Evolutionary conservation across 2,113 vertebrate genomes (phyloP).

Genomic region (Coptodon bakossiorum): DNA sequence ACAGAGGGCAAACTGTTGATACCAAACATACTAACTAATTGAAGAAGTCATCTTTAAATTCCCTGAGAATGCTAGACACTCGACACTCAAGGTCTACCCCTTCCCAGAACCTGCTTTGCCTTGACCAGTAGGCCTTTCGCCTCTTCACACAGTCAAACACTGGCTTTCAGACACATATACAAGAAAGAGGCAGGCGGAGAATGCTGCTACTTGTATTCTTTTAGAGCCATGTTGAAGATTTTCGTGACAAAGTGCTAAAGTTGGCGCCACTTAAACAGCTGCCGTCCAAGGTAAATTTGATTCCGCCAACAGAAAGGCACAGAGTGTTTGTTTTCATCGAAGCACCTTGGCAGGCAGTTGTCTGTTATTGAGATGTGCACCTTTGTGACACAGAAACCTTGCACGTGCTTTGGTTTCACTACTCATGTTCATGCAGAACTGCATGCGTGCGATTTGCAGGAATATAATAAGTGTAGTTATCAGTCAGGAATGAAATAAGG

Average conservation of each 20-base stretch:
- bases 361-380: background rate
- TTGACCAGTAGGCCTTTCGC: background rate
- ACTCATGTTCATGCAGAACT: background rate
- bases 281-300: constrained; percentile 41
- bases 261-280: constrained; percentile 25
- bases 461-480: background rate
- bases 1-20: background rate
- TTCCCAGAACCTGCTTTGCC: constrained; percentile 34
- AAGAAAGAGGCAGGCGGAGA: background rate
- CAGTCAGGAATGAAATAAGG: background rate
- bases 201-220: constrained; percentile 54
- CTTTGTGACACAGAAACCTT: background rate
- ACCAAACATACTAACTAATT: background rate
- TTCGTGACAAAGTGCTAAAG: constrained; percentile 67
- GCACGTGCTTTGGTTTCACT: background rate
- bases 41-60: background rate
- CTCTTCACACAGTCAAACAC: background rate
- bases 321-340: constrained; percentile 7
- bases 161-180: background rate
- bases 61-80: background rate
- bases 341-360: background rate
- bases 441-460: background rate
- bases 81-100: constrained; percentile 16
- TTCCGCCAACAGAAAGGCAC: background rate
- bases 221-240: constrained; percentile 61